Evolutionary conservation across 2,113 vertebrate genomes (phyloP).

Genomic region (Piaya cayana): DNA sequence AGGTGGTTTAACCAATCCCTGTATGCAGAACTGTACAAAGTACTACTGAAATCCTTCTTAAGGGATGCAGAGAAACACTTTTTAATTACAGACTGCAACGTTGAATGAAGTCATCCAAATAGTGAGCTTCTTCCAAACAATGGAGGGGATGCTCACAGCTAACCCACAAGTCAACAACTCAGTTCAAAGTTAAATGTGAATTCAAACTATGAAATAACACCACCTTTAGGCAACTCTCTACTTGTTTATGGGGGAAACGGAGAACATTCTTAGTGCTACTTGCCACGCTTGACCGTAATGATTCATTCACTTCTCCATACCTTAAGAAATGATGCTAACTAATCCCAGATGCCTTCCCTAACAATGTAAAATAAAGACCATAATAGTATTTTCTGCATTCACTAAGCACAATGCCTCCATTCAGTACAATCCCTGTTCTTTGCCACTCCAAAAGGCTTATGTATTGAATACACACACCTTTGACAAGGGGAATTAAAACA

Average conservation of each 20-base stretch:
- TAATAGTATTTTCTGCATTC: neutral
- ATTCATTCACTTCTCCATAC: neutral
- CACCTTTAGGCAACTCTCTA: neutral
- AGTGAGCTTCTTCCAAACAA: neutral
- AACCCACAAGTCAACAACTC: constrained; percentile 1
- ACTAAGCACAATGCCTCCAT: neutral
- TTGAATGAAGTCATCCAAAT: neutral
- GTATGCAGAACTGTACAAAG: neutral
- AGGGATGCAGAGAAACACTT: neutral
- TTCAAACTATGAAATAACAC: neutral
- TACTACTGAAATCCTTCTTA: neutral
- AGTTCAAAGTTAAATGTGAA: neutral
- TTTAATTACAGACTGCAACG: neutral
- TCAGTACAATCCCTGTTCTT: neutral
- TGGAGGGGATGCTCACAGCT: neutral
- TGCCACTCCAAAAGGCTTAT: neutral
- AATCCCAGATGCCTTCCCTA: neutral
- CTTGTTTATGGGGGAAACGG: neutral
- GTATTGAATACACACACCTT: neutral
- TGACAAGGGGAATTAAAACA: neutral
- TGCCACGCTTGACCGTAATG: neutral
- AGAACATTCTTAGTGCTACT: neutral
- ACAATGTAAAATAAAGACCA: neutral
- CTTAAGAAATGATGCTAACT: neutral
- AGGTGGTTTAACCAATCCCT: neutral